phyloP scores from a whole-genome alignment of 2,113 vertebrate genomes.

The Crotalus viridis region DNA sequence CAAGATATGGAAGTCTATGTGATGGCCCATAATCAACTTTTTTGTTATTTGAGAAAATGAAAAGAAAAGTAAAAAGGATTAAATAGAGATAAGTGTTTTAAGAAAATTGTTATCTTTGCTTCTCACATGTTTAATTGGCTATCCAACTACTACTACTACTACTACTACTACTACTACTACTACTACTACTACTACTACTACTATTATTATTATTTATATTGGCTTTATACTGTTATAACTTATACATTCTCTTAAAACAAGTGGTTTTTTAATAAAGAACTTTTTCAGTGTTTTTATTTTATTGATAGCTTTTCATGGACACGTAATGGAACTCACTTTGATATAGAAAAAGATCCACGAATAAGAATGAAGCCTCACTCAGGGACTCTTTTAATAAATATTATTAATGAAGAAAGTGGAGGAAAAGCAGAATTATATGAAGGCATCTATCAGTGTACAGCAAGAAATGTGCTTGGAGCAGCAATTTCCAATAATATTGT shows the following conservation, averaged over 20 bases:
- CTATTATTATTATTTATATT: background rate
- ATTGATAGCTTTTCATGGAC: slow-evolving; percentile 92
- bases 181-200: background rate
- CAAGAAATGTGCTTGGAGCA: slow-evolving; percentile 90
- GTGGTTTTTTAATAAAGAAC: slow-evolving; percentile 22
- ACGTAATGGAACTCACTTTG: slow-evolving; percentile 91
- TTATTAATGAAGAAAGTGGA: slow-evolving; percentile 81
- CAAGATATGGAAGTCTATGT: background rate
- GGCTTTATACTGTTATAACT: background rate
- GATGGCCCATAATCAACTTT: background rate
- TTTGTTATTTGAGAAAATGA: background rate
- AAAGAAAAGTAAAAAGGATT: background rate
- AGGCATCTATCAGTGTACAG: slow-evolving; percentile 91
- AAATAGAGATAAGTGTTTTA: background rate
- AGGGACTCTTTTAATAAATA: slow-evolving; percentile 90
- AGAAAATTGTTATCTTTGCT: background rate
- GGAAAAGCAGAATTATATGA: slow-evolving; percentile 87
- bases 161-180: no score
- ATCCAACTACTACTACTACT: background rate
- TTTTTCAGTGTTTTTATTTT: slow-evolving; percentile 21
- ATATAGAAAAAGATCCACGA: slow-evolving; percentile 83
- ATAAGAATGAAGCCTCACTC: slow-evolving; percentile 86
- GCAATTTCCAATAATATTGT: slow-evolving; percentile 91
- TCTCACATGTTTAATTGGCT: background rate
- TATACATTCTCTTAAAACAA: background rate